These are phyloP conservation scores for Leptoteleia sp. DNA, from an alignment of 1,140 invertebrate genomes.

Conservation along the genomic window DNA sequence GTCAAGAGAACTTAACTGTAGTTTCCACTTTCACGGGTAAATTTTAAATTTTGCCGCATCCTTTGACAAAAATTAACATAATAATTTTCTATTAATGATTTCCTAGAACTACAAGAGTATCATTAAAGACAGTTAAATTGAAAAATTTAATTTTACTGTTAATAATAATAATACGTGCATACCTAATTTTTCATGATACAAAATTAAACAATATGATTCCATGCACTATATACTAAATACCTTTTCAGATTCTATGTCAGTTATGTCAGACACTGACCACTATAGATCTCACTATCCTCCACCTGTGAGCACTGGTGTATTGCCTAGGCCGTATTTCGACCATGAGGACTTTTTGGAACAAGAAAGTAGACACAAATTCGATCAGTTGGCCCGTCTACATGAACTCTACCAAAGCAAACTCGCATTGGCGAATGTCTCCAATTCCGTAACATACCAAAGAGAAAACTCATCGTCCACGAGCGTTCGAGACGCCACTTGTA, in stretches of 20 bases:
- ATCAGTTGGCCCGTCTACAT: conserved; percentile 85
- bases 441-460: conserved; percentile 82
- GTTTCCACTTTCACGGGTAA: conserved; percentile 91
- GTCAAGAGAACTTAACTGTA: conserved; percentile 93
- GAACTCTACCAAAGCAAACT: conserved; percentile 86
- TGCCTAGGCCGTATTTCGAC: conserved; percentile 78
- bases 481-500: conserved; percentile 77
- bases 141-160: too few species aligned
- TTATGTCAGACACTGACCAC: conserved; percentile 87
- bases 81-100: too few species aligned
- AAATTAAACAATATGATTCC: background rate
- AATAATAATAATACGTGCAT: too few species aligned
- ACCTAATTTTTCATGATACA: too few species aligned
- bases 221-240: background rate
- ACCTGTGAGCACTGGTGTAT: conserved; percentile 72
- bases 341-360: conserved; percentile 79
- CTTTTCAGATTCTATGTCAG: conserved; percentile 86
- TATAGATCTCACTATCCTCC: conserved; percentile 77
- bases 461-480: conserved; percentile 78
- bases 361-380: conserved; percentile 83
- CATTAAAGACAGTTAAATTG: too few species aligned
- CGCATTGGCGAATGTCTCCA: conserved; percentile 83
- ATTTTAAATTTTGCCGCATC: conserved; percentile 6
- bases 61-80: background rate
- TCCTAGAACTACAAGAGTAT: too few species aligned